phyloP scores from a whole-genome alignment of 2,113 vertebrate genomes.

The Trochalopteron elliotii region DNA sequence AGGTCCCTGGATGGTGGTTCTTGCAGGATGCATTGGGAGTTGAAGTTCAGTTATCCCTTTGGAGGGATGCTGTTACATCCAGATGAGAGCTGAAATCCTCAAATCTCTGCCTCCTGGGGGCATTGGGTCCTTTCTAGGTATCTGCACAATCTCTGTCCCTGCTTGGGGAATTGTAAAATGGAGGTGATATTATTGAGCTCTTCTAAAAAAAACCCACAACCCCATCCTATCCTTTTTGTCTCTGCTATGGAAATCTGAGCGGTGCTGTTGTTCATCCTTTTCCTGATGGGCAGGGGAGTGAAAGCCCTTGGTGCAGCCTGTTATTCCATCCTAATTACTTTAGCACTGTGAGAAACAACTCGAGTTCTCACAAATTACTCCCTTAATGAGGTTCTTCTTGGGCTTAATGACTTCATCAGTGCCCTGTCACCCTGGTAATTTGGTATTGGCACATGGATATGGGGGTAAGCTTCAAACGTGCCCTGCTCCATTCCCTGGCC shows the following conservation, averaged over 20 bases:
- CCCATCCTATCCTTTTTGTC: neutral
- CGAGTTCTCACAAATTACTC: neutral
- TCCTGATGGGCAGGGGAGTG: neutral
- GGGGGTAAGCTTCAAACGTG: accelerated
- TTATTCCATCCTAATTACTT: neutral
- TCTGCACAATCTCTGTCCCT: neutral
- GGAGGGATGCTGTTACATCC: neutral
- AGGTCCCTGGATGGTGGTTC: neutral
- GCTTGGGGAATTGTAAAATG: neutral
- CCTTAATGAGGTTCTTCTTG: neutral
- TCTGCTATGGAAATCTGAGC: neutral
- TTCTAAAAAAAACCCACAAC: neutral
- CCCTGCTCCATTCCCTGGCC: neutral
- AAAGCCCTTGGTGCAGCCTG: accelerated
- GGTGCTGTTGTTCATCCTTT: neutral
- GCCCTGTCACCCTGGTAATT: neutral
- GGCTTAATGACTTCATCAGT: neutral
- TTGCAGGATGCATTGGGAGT: neutral
- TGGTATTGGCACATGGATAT: accelerated
- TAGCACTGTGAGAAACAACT: neutral
- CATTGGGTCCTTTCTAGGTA: neutral
- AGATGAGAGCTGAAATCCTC: too few species aligned
- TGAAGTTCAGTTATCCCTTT: neutral
- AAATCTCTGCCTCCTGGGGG: neutral
- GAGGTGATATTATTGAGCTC: neutral